These are phyloP conservation scores for Anthonomus grandis DNA, from an alignment of 1,140 invertebrate genomes.

Conservation along the genomic window DNA sequence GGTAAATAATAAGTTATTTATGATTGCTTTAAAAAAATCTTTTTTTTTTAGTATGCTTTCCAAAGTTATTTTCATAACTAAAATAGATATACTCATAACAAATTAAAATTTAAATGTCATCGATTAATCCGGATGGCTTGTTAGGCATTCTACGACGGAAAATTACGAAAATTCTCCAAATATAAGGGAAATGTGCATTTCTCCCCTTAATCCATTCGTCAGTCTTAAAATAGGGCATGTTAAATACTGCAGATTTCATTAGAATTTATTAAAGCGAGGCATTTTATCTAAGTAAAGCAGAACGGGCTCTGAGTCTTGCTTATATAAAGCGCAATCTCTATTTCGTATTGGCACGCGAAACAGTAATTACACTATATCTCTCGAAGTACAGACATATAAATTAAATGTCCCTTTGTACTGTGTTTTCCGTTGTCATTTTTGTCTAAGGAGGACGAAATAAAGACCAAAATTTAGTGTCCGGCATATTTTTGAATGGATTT, in stretches of 20 bases:
- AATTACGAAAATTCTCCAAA: too few relatives aligned
- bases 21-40: too few relatives aligned
- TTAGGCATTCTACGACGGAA: too few relatives aligned
- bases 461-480: not conserved
- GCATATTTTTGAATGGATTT: too few relatives aligned
- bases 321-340: slow-evolving; percentile 26
- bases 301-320: slow-evolving; percentile 20
- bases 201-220: slow-evolving; percentile 16
- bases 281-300: slow-evolving; percentile 27
- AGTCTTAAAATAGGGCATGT: slow-evolving; percentile 21
- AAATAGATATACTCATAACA: too few relatives aligned
- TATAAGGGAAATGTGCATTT: too few relatives aligned
- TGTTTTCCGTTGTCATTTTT: slow-evolving; percentile 25
- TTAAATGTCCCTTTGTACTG: slow-evolving; percentile 28
- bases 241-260: slow-evolving; percentile 27
- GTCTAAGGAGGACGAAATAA: slow-evolving; percentile 19
- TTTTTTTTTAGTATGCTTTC: too few relatives aligned
- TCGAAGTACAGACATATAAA: slow-evolving; percentile 25
- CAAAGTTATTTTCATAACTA: too few relatives aligned
- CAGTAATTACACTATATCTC: slow-evolving; percentile 27
- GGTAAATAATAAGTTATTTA: too few relatives aligned
- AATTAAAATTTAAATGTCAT: too few relatives aligned
- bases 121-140: too few relatives aligned
- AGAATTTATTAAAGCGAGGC: slow-evolving; percentile 26
- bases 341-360: slow-evolving; percentile 28